A percentile compares a stretch with the other conserved stretches of the same genome.
Evolutionary conservation across 2,113 vertebrate species (phyloP).

Genomic region (Mobula birostris): DNA sequence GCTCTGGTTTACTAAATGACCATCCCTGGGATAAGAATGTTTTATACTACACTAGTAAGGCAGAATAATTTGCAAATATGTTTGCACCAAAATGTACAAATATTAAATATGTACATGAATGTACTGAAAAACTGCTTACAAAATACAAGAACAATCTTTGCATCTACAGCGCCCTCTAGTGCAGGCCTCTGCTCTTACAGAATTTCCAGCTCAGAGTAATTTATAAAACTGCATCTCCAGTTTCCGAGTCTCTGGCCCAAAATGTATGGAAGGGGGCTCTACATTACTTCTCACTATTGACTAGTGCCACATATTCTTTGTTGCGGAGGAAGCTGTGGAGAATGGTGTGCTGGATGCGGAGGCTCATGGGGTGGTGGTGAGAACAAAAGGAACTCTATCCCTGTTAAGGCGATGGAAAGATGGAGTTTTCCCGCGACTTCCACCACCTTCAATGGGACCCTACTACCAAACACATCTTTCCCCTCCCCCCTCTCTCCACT

Average conservation of each 20-base stretch:
- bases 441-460: too few species aligned
- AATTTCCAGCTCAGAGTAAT: not conserved
- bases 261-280: too few species aligned
- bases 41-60: not conserved
- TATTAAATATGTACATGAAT: not conserved
- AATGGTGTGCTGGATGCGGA: too few species aligned
- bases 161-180: conserved; percentile 26
- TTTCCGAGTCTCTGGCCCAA: not conserved
- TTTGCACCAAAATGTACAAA: not conserved
- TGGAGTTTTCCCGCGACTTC: too few species aligned
- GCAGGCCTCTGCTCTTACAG: not conserved
- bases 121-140: not conserved
- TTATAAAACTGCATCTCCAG: not conserved
- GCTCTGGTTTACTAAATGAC: not conserved
- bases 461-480: too few species aligned
- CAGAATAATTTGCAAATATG: not conserved
- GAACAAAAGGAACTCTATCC: too few species aligned
- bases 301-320: not conserved
- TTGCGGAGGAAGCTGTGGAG: too few species aligned
- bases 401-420: too few species aligned
- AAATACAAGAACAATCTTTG: not conserved
- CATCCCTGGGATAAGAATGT: not conserved
- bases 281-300: not conserved
- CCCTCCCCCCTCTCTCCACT: too few species aligned
- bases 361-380: too few species aligned